phyloP scores from a whole-genome alignment of 2,113 vertebrate species.

The Oreotrochilus melanogaster region DNA sequence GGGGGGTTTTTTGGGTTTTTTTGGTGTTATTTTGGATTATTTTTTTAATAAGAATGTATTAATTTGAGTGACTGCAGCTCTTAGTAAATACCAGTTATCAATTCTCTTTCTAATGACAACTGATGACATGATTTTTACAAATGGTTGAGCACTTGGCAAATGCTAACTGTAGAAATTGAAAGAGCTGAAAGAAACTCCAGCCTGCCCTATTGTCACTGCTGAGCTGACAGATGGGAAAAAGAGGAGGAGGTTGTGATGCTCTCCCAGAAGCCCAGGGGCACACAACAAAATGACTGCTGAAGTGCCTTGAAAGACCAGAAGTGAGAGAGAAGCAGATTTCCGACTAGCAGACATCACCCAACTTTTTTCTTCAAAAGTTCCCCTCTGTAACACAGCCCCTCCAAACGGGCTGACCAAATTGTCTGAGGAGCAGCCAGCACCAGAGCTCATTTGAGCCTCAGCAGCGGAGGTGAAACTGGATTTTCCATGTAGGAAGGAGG shows the following conservation, averaged over 20 bases:
- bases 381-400: not conserved
- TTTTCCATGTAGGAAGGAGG: not conserved
- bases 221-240: slow-evolving; percentile 61
- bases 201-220: slow-evolving; percentile 9
- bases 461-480: not conserved
- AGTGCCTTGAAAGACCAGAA: not conserved
- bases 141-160: slow-evolving; percentile 63
- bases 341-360: not conserved
- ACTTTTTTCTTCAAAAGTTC: not conserved
- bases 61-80: slow-evolving; percentile 23
- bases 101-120: slow-evolving; percentile 64
- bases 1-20: not conserved
- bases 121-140: slow-evolving; percentile 70
- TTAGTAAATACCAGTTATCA: slow-evolving; percentile 52
- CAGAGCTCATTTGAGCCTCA: not conserved
- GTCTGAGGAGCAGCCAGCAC: not conserved
- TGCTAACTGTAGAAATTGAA: slow-evolving; percentile 40
- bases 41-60: not conserved
- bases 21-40: no score
- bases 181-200: slow-evolving; percentile 57
- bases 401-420: not conserved
- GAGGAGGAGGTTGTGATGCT: slow-evolving; percentile 42
- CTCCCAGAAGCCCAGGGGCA: slow-evolving; percentile 49
- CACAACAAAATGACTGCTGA: not conserved
- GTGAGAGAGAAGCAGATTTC: not conserved